Evolutionary conservation across 2,888 invertebrate species (phyloP), one percentile per base, ranked within the genome.

Genomic region (Lymantria dispar): DNA sequence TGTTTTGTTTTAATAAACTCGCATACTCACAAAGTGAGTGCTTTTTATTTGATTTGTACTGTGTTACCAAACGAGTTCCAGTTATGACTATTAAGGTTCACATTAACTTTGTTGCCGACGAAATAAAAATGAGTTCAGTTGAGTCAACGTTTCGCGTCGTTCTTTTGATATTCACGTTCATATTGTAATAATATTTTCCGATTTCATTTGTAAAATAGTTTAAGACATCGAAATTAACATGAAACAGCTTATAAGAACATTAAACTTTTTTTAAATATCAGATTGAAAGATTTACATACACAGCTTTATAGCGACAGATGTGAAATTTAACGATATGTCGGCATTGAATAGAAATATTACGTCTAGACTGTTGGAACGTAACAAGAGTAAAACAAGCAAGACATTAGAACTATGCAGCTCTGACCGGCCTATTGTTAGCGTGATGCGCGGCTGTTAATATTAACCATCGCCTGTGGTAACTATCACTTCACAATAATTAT

Each of bases 291-390:
- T 33, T 33, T 33, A 33, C 33, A 33, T 33, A 8, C 33, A 33
- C 38, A 38, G 11, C 12, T 38, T 30, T 52, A 66, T 57, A 59
- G 54, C 54, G 50, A 45, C 39, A 22, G 44, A 63, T 70, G 69
- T 65, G 50, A 75, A 78, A 76, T 78, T 76, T 70, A 73, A 73
- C 71, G 65, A 73, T 72, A 74, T 66, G 73, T 74, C 70, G 71
- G 70, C 73, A 50, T 80, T 74, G 64, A 64, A 78, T 76, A 76
- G 83, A 88, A 81, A 85, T 87, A 87, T 85, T 79, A 78, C 78
- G 90, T 91, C 90, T 90, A 91, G 90, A 91, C 88, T 64, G 60
- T 60, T 80, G 74, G 87, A 87, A 87, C 86, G 87, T 74, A 73
- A 68, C 52, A 57, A 73, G 81, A 88, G 80, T 78, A 89, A 90